Percentiles rank a stretch among this genome's conserved stretches.
These are phyloP conservation scores for Thripadectes ignobilis DNA, from an alignment of 2,797 vertebrate genomes.

Conservation along the genomic window DNA sequence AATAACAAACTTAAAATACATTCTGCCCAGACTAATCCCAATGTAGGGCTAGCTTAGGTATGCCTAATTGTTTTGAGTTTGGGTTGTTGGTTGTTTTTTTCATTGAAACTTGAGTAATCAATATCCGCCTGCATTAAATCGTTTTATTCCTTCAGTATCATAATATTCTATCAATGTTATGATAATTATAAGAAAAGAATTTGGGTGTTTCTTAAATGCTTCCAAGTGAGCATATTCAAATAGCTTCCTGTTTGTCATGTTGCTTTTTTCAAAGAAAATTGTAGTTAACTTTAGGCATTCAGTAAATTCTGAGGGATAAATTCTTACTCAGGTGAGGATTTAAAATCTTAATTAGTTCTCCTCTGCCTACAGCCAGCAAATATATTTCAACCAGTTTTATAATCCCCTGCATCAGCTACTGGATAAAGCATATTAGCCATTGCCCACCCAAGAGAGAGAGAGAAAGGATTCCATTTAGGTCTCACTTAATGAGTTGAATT, in stretches of 20 bases:
- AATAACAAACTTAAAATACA: neutral
- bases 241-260: neutral
- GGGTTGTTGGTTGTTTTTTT: fast-evolving
- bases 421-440: neutral
- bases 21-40: neutral
- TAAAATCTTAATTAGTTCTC: neutral
- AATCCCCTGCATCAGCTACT: neutral
- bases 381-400: neutral
- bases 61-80: neutral
- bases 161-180: neutral
- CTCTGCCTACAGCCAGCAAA: neutral
- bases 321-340: neutral
- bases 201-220: neutral
- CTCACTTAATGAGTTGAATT: neutral
- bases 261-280: neutral
- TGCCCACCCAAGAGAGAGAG: neutral
- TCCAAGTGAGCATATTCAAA: neutral
- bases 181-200: neutral
- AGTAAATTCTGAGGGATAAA: neutral
- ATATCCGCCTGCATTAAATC: neutral
- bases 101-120: neutral
- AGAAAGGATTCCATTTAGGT: neutral
- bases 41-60: neutral
- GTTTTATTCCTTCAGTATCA: neutral
- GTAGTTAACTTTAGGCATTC: neutral